Percentiles rank a stretch among this genome's conserved stretches.
Conservation (phyloP, 2,113 vertebrate genomes). For the Neogobius melanostomus region DNA sequence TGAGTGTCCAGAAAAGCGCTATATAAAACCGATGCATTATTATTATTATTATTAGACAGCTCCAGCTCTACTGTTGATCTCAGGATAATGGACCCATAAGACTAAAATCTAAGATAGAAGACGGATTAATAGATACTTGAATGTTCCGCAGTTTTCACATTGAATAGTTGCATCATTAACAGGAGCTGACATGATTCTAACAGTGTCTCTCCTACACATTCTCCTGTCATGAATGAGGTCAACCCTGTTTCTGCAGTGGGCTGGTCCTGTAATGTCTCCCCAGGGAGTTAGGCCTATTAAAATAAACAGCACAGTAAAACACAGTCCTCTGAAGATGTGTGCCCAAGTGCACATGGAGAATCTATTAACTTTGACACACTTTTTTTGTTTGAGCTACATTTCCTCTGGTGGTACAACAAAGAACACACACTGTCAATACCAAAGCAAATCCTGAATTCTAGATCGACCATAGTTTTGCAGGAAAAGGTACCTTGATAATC, state of each 20-base stretch:
- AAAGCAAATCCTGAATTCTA: slow-evolving; percentile 39
- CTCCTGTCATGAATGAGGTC: slow-evolving; percentile 26
- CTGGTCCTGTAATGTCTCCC: slow-evolving; percentile 37
- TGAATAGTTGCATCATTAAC: background rate
- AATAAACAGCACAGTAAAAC: slow-evolving; percentile 47
- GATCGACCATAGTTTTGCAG: slow-evolving; percentile 26
- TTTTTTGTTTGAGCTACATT: slow-evolving; percentile 24
- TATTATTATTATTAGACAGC: no score
- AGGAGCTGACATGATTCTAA: slow-evolving; percentile 46
- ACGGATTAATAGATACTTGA: no score
- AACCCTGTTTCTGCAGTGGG: slow-evolving; percentile 18
- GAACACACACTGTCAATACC: slow-evolving; percentile 22
- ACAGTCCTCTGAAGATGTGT: slow-evolving; percentile 32
- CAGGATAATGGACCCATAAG: no score
- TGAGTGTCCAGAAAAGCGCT: no score
- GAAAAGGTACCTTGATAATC: slow-evolving; percentile 56
- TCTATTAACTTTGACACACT: slow-evolving; percentile 40
- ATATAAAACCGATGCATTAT: no score
- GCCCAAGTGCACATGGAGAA: slow-evolving; percentile 16
- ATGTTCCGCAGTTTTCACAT: no score
- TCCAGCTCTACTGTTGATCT: no score
- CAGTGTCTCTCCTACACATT: slow-evolving; percentile 17
- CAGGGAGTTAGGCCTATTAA: slow-evolving; percentile 40
- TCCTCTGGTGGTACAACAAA: slow-evolving; percentile 7
- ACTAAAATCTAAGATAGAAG: no score